These are phyloP conservation scores for Campoplex nolae DNA, from an alignment of 2,888 invertebrate species.

Conservation along the genomic window DNA sequence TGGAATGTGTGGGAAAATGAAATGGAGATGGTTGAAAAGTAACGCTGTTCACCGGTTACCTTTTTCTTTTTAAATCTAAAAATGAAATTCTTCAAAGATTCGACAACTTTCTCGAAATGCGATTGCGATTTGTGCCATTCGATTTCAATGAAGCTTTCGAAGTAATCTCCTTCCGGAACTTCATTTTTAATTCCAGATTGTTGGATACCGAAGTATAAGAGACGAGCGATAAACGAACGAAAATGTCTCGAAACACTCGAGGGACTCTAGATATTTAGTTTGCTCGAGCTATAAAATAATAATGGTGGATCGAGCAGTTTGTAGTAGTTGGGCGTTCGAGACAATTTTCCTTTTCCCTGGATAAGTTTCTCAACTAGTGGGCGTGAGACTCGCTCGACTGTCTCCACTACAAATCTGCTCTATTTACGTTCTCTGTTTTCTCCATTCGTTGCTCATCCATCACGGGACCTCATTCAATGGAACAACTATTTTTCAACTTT, in stretches of 20 bases:
- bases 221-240: background rate
- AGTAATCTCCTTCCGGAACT: background rate
- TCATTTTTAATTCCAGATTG: background rate
- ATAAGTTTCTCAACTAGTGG: conserved; percentile 29
- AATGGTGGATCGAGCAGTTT: conserved; percentile 32
- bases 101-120: background rate
- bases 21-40: too few species aligned
- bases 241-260: conserved; percentile 9
- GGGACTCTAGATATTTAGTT: background rate
- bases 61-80: too few species aligned
- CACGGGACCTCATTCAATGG: background rate
- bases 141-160: background rate
- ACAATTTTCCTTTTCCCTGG: conserved; percentile 10
- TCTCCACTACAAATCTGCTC: background rate
- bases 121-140: background rate
- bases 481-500: background rate
- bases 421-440: conserved; percentile 10
- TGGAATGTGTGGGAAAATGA: too few species aligned
- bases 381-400: background rate
- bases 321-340: conserved; percentile 41
- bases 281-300: conserved; percentile 15
- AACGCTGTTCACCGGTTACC: too few species aligned
- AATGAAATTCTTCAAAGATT: background rate
- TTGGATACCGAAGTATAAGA: background rate
- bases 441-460: conserved; percentile 1